Conservation (phyloP, 30 jellyfish, hydroid and myxozoan genomes). For the Haliclystus octoradiatus region DNA sequence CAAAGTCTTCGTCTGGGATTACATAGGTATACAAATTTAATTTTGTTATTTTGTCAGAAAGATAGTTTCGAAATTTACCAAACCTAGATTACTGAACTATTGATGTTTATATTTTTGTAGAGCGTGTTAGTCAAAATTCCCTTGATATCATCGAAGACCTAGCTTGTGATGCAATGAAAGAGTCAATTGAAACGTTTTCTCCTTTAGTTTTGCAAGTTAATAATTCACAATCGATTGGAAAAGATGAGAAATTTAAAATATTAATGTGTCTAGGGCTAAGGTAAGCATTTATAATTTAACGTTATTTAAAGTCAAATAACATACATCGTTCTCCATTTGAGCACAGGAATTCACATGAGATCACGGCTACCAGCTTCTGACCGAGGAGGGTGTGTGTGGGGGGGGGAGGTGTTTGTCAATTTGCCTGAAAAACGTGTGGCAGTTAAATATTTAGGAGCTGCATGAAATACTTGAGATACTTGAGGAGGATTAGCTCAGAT, state of each 20-base stretch:
- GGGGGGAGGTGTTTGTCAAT: too few species aligned
- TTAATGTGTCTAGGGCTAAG: conserved; percentile 85
- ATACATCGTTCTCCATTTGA: too few species aligned
- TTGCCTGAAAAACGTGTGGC: too few species aligned
- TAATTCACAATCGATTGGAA: conserved; percentile 68
- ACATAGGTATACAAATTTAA: conserved; percentile 45
- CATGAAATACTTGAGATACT: too few species aligned
- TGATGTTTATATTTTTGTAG: background rate
- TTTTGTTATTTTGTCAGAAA: background rate
- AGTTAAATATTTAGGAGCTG: too few species aligned
- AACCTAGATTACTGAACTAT: background rate
- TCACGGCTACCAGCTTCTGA: too few species aligned
- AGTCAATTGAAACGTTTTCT: background rate
- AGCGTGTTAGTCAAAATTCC: background rate
- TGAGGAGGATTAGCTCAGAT: too few species aligned
- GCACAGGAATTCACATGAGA: too few species aligned
- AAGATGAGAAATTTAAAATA: conserved; percentile 66
- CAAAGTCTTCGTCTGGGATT: conserved; percentile 83
- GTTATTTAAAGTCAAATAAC: background rate
- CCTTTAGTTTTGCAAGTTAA: background rate
- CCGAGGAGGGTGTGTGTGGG: too few species aligned
- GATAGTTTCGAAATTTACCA: background rate
- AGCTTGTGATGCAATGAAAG: background rate
- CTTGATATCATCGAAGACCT: background rate
- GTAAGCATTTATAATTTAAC: conserved; percentile 21